These are phyloP conservation scores for Eupithecia exiguata DNA, from an alignment of 2,888 invertebrate species.

Conservation along the genomic window DNA sequence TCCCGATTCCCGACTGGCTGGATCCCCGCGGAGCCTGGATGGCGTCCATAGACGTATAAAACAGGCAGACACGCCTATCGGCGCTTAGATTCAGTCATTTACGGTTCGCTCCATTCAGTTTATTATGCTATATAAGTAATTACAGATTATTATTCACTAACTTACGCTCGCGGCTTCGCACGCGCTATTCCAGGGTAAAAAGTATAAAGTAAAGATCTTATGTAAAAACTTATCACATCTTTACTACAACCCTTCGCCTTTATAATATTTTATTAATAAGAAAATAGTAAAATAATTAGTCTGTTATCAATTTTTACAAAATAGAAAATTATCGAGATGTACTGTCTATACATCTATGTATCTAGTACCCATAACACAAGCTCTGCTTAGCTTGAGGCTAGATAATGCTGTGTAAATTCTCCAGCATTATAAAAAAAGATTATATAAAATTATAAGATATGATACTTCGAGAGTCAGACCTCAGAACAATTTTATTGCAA, in stretches of 20 bases:
- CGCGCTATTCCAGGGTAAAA: background rate
- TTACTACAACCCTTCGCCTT: background rate
- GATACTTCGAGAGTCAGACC: background rate
- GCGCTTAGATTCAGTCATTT: background rate
- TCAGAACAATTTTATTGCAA: background rate
- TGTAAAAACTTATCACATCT: background rate
- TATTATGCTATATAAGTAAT: background rate
- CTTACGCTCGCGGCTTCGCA: background rate
- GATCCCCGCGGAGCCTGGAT: conserved; percentile 47
- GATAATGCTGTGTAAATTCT: too few relatives aligned
- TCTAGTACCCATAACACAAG: too few relatives aligned
- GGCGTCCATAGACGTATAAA: conserved; percentile 21
- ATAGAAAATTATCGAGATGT: background rate
- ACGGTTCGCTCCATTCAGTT: background rate
- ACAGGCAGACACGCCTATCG: conserved; percentile 17
- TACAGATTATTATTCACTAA: background rate
- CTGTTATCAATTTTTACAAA: background rate
- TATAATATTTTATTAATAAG: background rate
- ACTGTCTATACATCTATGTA: too few relatives aligned
- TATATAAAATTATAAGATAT: too few relatives aligned
- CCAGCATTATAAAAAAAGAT: too few relatives aligned
- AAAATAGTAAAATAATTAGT: background rate
- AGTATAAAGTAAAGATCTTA: background rate
- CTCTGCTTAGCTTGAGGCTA: too few relatives aligned
- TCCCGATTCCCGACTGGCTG: conserved; percentile 38